phyloP scores from a whole-genome alignment of 2,888 invertebrate species.

The Lordiphosa fenestrarum region DNA sequence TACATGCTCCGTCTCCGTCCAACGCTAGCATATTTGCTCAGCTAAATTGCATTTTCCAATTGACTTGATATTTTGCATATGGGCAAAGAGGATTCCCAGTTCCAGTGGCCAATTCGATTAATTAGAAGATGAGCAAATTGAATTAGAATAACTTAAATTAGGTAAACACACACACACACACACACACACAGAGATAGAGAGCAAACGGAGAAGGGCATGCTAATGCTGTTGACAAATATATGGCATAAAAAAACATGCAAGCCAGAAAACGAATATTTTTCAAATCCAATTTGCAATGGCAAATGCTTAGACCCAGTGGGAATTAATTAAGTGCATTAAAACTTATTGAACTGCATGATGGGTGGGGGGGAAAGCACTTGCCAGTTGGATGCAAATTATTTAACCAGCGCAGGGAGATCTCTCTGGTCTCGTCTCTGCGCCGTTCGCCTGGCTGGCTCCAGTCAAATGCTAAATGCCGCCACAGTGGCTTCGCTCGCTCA shows the following conservation, averaged over 20 bases:
- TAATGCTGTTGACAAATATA: conserved; percentile 66
- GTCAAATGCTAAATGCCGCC: conserved; percentile 73
- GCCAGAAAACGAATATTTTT: conserved; percentile 36
- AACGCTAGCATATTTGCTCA: conserved; percentile 49
- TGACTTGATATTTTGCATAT: conserved; percentile 50
- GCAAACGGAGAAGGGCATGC: conserved; percentile 22
- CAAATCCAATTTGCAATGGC: conserved; percentile 63
- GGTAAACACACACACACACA: conserved; percentile 48
- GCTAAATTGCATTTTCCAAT: conserved; percentile 67
- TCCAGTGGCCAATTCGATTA: conserved; percentile 46
- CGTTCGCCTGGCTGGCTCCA: conserved; percentile 52
- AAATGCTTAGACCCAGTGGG: conserved; percentile 49
- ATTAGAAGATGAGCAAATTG: conserved; percentile 68
- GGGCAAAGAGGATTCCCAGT: conserved; percentile 9
- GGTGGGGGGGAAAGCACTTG: conserved; percentile 18
- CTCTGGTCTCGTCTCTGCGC: conserved; percentile 1
- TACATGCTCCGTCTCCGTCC: conserved; percentile 19
- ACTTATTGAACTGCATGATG: conserved; percentile 68
- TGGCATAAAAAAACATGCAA: conserved; percentile 19
- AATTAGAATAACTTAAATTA: conserved; percentile 75
- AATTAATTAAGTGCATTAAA: conserved; percentile 75
- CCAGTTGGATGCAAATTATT: conserved; percentile 59
- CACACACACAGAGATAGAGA: too few relatives aligned
- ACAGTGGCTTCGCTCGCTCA: conserved; percentile 30
- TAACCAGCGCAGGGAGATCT: conserved; percentile 52